Conservation (phyloP, 2,888 invertebrate genomes). For the Apamea sordens region DNA sequence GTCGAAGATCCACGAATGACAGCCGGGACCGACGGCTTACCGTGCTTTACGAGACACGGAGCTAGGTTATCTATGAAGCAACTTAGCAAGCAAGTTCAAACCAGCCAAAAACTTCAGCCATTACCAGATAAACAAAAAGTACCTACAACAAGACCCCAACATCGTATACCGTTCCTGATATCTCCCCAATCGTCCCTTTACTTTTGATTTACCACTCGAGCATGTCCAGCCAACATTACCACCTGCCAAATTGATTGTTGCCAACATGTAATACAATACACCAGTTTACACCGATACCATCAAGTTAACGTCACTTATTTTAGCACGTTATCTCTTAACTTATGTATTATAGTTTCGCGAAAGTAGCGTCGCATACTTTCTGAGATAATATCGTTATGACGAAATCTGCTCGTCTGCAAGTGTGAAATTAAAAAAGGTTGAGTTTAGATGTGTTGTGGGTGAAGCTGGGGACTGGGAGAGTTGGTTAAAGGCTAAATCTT, state of each 20-base stretch:
- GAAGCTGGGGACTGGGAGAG: conserved; percentile 2
- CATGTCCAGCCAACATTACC: conserved; percentile 43
- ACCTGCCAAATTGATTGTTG: conserved; percentile 51
- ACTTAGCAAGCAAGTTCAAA: too few relatives aligned
- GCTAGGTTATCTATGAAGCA: background rate
- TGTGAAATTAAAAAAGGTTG: conserved; percentile 59
- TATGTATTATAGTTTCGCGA: conserved; percentile 64
- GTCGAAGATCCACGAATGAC: too few relatives aligned
- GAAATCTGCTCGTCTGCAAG: conserved; percentile 65
- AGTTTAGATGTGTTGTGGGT: conserved; percentile 50
- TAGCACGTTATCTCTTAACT: conserved; percentile 62
- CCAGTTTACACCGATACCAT: conserved; percentile 58
- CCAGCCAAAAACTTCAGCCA: background rate
- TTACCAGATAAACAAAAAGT: background rate
- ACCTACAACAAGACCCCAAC: background rate
- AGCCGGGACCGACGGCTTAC: too few relatives aligned
- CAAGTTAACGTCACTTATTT: conserved; percentile 50
- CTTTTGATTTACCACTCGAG: conserved; percentile 35
- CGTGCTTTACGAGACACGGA: too few relatives aligned
- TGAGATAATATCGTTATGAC: conserved; percentile 66
- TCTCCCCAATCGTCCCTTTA: conserved; percentile 26
- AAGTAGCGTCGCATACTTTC: conserved; percentile 57
- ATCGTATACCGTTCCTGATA: conserved; percentile 2
- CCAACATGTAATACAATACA: conserved; percentile 60
- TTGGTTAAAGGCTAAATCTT: background rate